phyloP scores from a whole-genome alignment of 2,797 vertebrate genomes.

The Poeciliopsis presidionis region DNA sequence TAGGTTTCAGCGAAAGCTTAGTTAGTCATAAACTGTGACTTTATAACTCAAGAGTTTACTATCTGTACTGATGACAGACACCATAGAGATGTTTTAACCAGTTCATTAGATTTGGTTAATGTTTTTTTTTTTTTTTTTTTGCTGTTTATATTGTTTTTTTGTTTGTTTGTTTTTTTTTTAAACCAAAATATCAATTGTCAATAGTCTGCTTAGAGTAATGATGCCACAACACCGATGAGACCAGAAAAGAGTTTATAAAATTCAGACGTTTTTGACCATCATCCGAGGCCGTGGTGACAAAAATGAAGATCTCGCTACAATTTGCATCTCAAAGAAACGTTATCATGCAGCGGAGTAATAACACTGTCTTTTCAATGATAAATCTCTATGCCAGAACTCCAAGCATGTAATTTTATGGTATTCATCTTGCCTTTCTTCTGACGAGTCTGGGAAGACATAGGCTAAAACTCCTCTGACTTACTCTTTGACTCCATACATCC shows the following conservation, averaged over 20 bases:
- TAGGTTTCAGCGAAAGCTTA: slow-evolving; percentile 17
- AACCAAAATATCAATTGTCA: neutral
- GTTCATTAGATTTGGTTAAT: neutral
- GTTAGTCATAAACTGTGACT: slow-evolving; percentile 50
- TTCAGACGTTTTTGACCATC: neutral
- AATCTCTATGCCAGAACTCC: neutral
- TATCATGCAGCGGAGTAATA: neutral
- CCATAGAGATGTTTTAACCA: neutral
- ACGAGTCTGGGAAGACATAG: neutral
- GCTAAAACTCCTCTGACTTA: neutral
- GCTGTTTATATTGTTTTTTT: neutral
- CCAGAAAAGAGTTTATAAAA: neutral
- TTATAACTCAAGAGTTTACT: slow-evolving; percentile 22
- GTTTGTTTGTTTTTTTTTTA: neutral
- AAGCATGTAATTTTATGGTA: neutral
- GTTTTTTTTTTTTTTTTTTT: neutral
- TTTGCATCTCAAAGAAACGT: neutral
- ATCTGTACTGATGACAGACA: neutral
- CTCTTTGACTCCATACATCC: neutral
- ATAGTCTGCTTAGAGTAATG: neutral
- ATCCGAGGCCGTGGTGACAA: neutral
- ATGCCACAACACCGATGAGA: neutral
- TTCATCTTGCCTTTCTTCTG: slow-evolving; percentile 11
- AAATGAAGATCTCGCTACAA: neutral
- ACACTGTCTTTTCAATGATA: neutral